Evolutionary conservation across 2,888 invertebrate genomes (phyloP).

Genomic region (Koerneria pararmatus): DNA sequence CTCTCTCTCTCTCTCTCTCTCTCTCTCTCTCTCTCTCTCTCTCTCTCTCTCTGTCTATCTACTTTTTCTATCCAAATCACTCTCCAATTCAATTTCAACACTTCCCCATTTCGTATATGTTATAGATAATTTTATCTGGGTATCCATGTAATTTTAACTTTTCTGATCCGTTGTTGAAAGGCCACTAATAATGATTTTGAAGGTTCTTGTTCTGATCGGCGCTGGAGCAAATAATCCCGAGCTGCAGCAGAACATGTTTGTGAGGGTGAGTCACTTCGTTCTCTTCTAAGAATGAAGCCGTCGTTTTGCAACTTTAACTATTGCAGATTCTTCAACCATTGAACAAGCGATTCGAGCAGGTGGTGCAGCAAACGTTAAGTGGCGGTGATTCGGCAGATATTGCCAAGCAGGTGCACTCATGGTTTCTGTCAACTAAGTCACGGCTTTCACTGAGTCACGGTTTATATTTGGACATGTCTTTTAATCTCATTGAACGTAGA

Average conservation of each 20-base stretch:
- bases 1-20: slow-evolving; percentile 4
- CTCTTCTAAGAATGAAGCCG: not conserved
- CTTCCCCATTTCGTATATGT: too few relatives aligned
- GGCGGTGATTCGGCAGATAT: too few relatives aligned
- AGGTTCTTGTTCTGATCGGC: slow-evolving; percentile 69
- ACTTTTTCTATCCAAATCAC: too few relatives aligned
- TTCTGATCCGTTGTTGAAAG: too few relatives aligned
- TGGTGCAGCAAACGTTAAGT: slow-evolving; percentile 14
- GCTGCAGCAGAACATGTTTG: slow-evolving; percentile 43
- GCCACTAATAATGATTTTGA: slow-evolving; percentile 71
- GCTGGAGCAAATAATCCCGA: slow-evolving; percentile 37
- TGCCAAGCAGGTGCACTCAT: too few relatives aligned
- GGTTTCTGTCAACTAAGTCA: too few relatives aligned
- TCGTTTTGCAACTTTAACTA: not conserved
- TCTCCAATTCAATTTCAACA: too few relatives aligned
- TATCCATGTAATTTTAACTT: too few relatives aligned
- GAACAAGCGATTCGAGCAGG: slow-evolving; percentile 28
- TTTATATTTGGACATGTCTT: too few relatives aligned
- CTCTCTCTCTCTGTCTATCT: not conserved
- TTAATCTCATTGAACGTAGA: too few relatives aligned
- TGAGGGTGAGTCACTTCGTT: slow-evolving; percentile 29
- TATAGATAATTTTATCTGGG: too few relatives aligned
- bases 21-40: not conserved
- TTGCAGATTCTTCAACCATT: slow-evolving; percentile 47
- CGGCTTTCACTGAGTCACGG: too few relatives aligned